A percentile compares a stretch with the other conserved stretches of the same genome.
Evolutionary conservation across 2,888 invertebrate species (phyloP).

Genomic region (Andrena fulva): DNA sequence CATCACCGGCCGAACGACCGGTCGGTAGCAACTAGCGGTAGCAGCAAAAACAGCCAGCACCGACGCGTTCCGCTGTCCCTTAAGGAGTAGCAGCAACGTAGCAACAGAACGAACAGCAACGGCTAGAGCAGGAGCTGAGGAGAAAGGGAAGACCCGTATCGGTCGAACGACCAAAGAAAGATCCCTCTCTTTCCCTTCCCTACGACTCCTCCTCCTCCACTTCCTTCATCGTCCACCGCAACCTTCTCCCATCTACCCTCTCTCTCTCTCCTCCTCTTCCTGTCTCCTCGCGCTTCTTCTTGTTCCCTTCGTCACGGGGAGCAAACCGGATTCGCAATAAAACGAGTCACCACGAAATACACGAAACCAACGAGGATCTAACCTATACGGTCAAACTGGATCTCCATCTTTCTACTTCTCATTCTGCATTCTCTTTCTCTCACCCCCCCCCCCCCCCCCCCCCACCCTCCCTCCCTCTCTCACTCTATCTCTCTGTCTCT

Average conservation of each 20-base stretch:
- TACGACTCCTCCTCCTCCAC: conserved; percentile 69
- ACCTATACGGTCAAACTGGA: conserved; percentile 76
- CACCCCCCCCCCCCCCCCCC: background rate
- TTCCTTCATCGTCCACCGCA: conserved; percentile 56
- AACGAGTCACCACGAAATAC: conserved; percentile 76
- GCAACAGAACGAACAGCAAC: conserved; percentile 48
- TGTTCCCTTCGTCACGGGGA: conserved; percentile 61
- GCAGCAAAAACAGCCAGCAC: conserved; percentile 45
- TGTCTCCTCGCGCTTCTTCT: conserved; percentile 32
- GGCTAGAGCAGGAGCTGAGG: conserved; percentile 53
- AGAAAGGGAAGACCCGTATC: conserved; percentile 58
- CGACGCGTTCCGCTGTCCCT: conserved; percentile 27
- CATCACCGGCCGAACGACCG: conserved; percentile 44
- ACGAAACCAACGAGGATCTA: conserved; percentile 73
- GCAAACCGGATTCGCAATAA: conserved; percentile 84
- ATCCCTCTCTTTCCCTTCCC: conserved; percentile 71
- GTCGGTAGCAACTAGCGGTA: conserved; percentile 52
- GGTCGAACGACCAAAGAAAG: conserved; percentile 67
- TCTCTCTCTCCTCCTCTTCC: conserved; percentile 32
- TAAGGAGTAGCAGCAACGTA: conserved; percentile 24
- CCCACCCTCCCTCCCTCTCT: conserved; percentile 13
- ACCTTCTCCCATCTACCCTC: conserved; percentile 38
- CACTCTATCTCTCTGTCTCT: conserved; percentile 11
- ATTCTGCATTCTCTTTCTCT: conserved; percentile 61
- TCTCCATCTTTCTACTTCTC: conserved; percentile 71